Evolutionary conservation across 1,140 invertebrate species (phyloP).

Genomic region (roundworm (Caenorhabditis elegans)): DNA sequence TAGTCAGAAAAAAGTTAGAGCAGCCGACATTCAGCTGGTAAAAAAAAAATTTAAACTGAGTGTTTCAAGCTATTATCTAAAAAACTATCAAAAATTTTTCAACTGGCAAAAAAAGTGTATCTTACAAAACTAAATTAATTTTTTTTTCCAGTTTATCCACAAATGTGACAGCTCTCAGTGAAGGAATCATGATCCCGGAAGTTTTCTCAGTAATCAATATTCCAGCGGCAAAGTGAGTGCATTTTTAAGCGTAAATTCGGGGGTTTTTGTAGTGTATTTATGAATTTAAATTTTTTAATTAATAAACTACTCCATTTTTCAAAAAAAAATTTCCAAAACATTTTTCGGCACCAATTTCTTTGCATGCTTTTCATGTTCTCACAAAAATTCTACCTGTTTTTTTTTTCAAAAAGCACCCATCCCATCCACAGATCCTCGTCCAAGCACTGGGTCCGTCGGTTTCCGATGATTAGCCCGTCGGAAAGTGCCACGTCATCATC

Average conservation of each 20-base stretch:
- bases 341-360: neutral
- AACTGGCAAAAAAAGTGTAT: no score
- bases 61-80: no score
- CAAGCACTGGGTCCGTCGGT: neutral
- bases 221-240: conserved; percentile 44
- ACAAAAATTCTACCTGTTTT: no score
- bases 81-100: no score
- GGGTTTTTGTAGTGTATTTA: no score
- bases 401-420: neutral
- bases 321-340: no score
- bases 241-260: neutral
- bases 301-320: no score
- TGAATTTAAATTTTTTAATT: no score
- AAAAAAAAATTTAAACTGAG: no score
- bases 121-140: no score
- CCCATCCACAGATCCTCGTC: neutral
- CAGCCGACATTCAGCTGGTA: no score
- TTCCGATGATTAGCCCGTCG: neutral
- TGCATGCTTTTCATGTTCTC: neutral
- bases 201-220: conserved; percentile 41
- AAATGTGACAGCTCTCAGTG: conserved; percentile 37
- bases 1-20: no score
- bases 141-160: conserved; percentile 40
- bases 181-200: conserved; percentile 41
- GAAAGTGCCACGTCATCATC: neutral